Base-by-base conservation (phyloP, 2,113 vertebrate species). In the Silurus glanis region DNA sequence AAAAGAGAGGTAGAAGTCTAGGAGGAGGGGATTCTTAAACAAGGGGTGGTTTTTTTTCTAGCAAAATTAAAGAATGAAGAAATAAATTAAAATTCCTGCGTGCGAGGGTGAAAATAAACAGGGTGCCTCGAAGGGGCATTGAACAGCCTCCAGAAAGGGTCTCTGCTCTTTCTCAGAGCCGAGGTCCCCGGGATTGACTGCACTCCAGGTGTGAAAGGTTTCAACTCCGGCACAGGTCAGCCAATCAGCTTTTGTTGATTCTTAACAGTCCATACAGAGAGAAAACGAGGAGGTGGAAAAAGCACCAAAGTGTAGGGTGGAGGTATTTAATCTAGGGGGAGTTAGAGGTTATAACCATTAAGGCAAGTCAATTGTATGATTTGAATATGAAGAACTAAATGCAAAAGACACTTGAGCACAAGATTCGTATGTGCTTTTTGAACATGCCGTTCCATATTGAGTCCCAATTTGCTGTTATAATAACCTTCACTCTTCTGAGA, bases 41-140 rank as follows among this genome's bases (percentile, higher is more conserved):
- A 96, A 96, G 96, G 94, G 95, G 96, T 96, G 95, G 94, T 95
- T 90, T 86, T 71, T 62, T 87, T 28, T 37, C 37, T 64, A 89
- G 88, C 91, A 84, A 93, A 93, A 94, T 93, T 91, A 92, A 93
- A 93, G 91, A 90, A 90, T 82, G 87, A 91, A 90, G 90, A 95
- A 97, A 97, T 97, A 96, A 97, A 97, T 98, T 97, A 95, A 97
- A 97, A 98, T 98, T 97, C 96, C 96, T 97, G 95, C 94, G 97
- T 96, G 96, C 96, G 96, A 96, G 91, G 94, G 95, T 97, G 96
- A 98, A 98, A 98, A 99, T 98, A 98, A 98, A 98, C 97, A 99
- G 97, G 93, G 94, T 93, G 96, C 95, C 95, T 95, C 95, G 96
- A 94, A 93, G 37, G 97, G 96, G 96, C 96, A 97, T 37, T 96